Conservation (phyloP, 2,113 vertebrate species). For the Labeo rohita region DNA sequence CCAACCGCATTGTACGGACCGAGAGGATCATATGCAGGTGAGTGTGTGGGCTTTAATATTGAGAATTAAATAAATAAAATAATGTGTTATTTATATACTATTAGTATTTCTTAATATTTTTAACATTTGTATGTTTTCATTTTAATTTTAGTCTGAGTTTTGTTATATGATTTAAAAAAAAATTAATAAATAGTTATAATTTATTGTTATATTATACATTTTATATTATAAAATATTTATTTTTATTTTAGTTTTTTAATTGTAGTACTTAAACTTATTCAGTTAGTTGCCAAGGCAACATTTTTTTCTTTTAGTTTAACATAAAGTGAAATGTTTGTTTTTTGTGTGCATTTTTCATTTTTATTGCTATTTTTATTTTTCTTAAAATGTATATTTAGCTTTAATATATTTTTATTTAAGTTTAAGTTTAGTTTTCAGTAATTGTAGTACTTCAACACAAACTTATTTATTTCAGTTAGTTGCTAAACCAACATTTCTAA, state of each 20-base stretch:
- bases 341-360: background rate
- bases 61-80: background rate
- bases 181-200: too few species aligned
- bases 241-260: too few species aligned
- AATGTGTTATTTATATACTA: background rate
- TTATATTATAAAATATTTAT: too few species aligned
- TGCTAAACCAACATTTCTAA: too few species aligned
- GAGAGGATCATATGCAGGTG: constrained; percentile 91
- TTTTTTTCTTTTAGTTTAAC: background rate
- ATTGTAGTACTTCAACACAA: too few species aligned
- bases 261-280: too few species aligned
- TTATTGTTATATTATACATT: too few species aligned
- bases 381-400: too few species aligned
- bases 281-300: too few species aligned
- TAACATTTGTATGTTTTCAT: background rate
- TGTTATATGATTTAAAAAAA: too few species aligned
- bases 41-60: background rate
- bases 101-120: background rate
- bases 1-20: constrained; percentile 83
- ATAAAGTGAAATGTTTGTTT: background rate
- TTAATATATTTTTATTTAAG: background rate
- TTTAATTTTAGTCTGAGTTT: background rate
- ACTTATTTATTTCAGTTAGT: too few species aligned
- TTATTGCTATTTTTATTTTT: background rate
- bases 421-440: too few species aligned